Percentiles rank a stretch among this genome's conserved stretches.
These are phyloP conservation scores for Chrysolina haemoptera DNA, from an alignment of 2,888 invertebrate species.

Conservation along the genomic window DNA sequence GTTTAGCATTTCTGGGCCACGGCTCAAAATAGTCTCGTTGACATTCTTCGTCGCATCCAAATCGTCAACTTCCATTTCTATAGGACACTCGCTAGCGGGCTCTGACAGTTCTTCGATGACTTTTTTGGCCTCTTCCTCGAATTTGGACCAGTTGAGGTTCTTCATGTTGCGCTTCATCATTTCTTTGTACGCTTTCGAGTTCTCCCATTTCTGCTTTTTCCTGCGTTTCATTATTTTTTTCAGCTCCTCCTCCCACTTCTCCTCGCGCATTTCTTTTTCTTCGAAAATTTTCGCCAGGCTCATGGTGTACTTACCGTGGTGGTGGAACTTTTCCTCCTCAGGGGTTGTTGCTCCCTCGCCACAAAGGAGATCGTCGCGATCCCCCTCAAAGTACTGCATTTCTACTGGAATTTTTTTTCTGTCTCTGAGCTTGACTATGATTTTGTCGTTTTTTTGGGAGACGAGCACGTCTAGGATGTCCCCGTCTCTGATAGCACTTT, in stretches of 20 bases:
- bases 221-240: conserved; percentile 64
- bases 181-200: conserved; percentile 73
- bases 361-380: conserved; percentile 75
- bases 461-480: conserved; percentile 84
- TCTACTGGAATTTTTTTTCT: conserved; percentile 82
- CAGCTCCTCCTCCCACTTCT: conserved; percentile 74
- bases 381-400: conserved; percentile 60
- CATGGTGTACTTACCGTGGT: conserved; percentile 75
- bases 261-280: conserved; percentile 81
- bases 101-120: conserved; percentile 69
- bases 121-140: conserved; percentile 74
- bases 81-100: conserved; percentile 61
- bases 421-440: conserved; percentile 80
- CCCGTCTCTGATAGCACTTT: conserved; percentile 83
- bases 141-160: conserved; percentile 77
- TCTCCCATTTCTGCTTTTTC: conserved; percentile 66
- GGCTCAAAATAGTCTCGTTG: conserved; percentile 73
- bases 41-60: conserved; percentile 76
- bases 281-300: conserved; percentile 83
- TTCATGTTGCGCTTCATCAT: conserved; percentile 77
- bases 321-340: conserved; percentile 70
- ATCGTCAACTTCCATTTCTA: conserved; percentile 72
- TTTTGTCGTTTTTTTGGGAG: conserved; percentile 82
- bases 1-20: conserved; percentile 71
- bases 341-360: conserved; percentile 81